phyloP scores from a whole-genome alignment of 1,140 invertebrate species.

The Apocrypta bakeri region DNA sequence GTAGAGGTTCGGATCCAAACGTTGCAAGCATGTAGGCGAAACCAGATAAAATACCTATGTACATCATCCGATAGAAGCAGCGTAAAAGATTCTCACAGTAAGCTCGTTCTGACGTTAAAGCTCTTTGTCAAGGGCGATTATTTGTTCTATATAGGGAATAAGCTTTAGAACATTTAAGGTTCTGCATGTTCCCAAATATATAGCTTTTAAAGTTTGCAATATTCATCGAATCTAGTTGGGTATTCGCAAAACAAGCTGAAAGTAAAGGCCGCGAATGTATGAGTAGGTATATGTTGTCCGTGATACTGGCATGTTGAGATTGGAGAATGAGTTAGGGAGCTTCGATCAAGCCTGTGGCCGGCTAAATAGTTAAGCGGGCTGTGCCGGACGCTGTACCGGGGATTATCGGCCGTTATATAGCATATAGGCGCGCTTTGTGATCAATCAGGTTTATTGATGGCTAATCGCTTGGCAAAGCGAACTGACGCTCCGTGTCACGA shows the following conservation, averaged over 20 bases:
- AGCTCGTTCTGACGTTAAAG: no score
- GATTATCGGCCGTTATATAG: slow-evolving; percentile 18
- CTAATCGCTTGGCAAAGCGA: slow-evolving; percentile 40
- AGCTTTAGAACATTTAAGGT: no score
- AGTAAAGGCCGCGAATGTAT: neutral
- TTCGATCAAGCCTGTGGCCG: slow-evolving; percentile 9
- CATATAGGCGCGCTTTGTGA: slow-evolving; percentile 2
- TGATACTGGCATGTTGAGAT: neutral
- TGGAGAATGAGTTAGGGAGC: slow-evolving; percentile 1
- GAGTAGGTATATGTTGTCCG: slow-evolving; percentile 3
- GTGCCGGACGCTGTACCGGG: neutral
- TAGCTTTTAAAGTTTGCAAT: neutral
- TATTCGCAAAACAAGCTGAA: neutral
- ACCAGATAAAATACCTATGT: no score
- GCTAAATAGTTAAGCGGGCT: slow-evolving; percentile 32
- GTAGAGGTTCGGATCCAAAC: no score
- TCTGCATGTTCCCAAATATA: no score
- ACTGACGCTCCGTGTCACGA: no score
- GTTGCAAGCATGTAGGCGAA: no score
- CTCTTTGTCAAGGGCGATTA: no score
- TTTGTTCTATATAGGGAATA: no score
- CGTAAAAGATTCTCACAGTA: no score
- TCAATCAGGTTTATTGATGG: slow-evolving; percentile 53
- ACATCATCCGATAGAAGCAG: no score
- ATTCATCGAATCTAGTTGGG: neutral